Percentiles rank a stretch among this genome's conserved stretches.
Evolutionary conservation across 2,113 vertebrate genomes (phyloP).

Genomic region (Bujurquina vittata): DNA sequence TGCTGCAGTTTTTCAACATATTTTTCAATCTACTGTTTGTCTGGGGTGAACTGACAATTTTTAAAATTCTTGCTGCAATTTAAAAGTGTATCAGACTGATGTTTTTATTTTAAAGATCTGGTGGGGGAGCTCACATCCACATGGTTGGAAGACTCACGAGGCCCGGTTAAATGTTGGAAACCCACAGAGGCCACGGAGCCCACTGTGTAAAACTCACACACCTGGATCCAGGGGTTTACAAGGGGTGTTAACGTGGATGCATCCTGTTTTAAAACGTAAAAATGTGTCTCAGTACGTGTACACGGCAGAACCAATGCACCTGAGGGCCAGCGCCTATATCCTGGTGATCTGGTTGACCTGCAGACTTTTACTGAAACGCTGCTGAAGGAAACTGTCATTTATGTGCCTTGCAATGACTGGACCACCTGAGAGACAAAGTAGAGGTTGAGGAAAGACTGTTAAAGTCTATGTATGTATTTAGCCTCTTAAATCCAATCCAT

Average conservation of each 20-base stretch:
- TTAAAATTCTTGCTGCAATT: background rate
- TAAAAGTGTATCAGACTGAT: background rate
- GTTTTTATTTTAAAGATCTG: conserved; percentile 22
- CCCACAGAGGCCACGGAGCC: conserved; percentile 35
- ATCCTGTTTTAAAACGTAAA: conserved; percentile 55
- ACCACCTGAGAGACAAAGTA: conserved; percentile 44
- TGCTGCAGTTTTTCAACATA: background rate
- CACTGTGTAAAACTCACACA: conserved; percentile 70
- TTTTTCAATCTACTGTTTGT: background rate
- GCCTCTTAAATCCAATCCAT: background rate
- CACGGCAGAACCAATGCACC: conserved; percentile 30
- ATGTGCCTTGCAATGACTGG: conserved; percentile 10
- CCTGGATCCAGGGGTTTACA: conserved; percentile 69
- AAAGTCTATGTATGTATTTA: background rate
- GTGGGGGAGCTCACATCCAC: background rate
- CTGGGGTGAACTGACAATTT: background rate
- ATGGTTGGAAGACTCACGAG: conserved; percentile 21
- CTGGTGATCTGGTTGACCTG: conserved; percentile 51
- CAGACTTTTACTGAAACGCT: conserved; percentile 29
- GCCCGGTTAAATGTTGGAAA: conserved; percentile 47
- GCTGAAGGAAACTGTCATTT: conserved; percentile 25
- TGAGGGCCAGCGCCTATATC: conserved; percentile 28
- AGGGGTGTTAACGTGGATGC: conserved; percentile 58
- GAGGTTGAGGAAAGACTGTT: background rate
- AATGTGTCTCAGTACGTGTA: conserved; percentile 21